Evolutionary conservation across 2,888 invertebrate species (phyloP).

Genomic region (Mayetiola destructor): DNA sequence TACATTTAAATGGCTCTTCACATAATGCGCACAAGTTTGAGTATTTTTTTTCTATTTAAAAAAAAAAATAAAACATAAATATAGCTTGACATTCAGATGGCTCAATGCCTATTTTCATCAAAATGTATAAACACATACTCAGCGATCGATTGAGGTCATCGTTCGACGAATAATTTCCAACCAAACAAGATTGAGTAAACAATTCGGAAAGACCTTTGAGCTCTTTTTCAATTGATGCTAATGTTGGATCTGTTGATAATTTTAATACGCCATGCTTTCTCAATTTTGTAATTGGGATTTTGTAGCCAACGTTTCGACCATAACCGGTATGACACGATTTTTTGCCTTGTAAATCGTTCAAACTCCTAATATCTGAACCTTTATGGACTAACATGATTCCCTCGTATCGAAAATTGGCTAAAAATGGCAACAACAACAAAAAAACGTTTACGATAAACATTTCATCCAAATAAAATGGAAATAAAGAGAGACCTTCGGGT

Average conservation of each 20-base stretch:
- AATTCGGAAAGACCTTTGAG: conserved; percentile 63
- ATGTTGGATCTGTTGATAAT: conserved; percentile 29
- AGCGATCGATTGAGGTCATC: conserved; percentile 51
- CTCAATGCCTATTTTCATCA: background rate
- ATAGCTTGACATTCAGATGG: no score
- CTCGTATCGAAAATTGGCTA: conserved; percentile 65
- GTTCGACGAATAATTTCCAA: conserved; percentile 70
- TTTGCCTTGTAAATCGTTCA: conserved; percentile 56
- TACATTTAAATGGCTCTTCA: conserved; percentile 57
- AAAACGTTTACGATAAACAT: conserved; percentile 14
- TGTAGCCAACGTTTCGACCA: conserved; percentile 78
- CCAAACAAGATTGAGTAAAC: conserved; percentile 72
- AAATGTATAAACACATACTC: conserved; percentile 38
- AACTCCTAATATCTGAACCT: conserved; percentile 48
- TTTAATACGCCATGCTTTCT: conserved; percentile 45
- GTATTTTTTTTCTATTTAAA: conserved; percentile 50
- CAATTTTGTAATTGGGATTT: conserved; percentile 62
- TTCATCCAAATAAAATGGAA: background rate
- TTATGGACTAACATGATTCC: conserved; percentile 69
- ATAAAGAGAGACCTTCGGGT: conserved; percentile 44
- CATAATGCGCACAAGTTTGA: conserved; percentile 65
- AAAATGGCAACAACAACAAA: conserved; percentile 20
- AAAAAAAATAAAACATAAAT: conserved; percentile 14
- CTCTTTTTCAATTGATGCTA: conserved; percentile 53
- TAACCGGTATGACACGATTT: conserved; percentile 80